These are phyloP conservation scores for Calliphora vomitoria DNA, from an alignment of 2,888 invertebrate species.

Conservation along the genomic window DNA sequence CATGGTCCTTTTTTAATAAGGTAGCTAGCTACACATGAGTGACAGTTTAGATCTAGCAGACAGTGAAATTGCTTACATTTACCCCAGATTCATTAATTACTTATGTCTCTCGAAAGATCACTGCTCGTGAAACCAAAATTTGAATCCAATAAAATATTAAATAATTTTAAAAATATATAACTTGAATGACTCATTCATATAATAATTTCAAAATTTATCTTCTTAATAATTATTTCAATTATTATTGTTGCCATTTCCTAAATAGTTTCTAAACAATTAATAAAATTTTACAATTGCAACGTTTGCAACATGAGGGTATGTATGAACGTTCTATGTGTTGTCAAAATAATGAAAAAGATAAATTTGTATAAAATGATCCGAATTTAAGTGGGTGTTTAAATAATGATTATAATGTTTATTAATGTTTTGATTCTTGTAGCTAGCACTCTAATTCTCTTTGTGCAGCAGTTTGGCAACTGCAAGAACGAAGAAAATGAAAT, in stretches of 20 bases:
- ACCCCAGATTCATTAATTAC: too few species aligned
- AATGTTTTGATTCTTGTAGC: conserved; percentile 29
- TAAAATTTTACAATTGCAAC: conserved; percentile 21
- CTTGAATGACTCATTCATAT: too few species aligned
- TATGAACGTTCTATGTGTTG: neutral
- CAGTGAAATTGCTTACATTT: too few species aligned
- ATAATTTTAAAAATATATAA: too few species aligned
- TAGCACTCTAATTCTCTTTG: neutral
- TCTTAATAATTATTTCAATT: neutral
- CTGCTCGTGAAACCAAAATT: too few species aligned
- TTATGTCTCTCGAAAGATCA: too few species aligned
- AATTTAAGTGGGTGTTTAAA: conserved; percentile 52
- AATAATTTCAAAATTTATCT: too few species aligned
- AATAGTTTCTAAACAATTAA: conserved; percentile 15
- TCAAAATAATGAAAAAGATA: conserved; percentile 15
- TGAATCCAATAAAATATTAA: too few species aligned
- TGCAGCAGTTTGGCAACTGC: conserved; percentile 18
- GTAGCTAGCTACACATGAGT: too few species aligned
- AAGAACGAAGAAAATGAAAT: neutral
- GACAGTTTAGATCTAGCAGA: too few species aligned
- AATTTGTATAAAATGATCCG: conserved; percentile 10
- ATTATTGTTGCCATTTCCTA: neutral
- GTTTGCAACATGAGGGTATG: neutral
- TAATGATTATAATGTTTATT: conserved; percentile 25
- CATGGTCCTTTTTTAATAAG: too few species aligned